Percentiles rank a stretch among this genome's conserved stretches.
phyloP scores from a whole-genome alignment of 35 echinoderm and acorn worm genomes.

The Heliocidaris tuberculata region DNA sequence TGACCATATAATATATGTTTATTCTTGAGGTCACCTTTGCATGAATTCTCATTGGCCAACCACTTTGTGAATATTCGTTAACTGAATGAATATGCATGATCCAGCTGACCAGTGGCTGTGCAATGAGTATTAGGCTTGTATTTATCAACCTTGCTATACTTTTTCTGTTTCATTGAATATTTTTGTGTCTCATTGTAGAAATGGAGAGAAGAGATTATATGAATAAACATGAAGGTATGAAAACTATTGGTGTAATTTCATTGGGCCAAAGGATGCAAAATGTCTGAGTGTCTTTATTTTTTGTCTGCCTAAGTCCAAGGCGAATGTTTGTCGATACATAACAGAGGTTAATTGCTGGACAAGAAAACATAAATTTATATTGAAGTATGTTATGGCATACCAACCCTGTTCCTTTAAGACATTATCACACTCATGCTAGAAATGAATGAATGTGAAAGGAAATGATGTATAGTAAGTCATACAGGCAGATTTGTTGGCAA shows the following conservation, averaged over 20 bases:
- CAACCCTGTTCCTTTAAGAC: too few species aligned
- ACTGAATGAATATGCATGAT: too few species aligned
- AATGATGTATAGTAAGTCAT: too few species aligned
- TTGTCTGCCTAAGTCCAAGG: background rate
- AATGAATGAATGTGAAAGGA: too few species aligned
- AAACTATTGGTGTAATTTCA: slow-evolving; percentile 11
- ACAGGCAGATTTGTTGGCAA: too few species aligned
- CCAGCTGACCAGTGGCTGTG: slow-evolving; percentile 4
- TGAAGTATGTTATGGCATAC: too few species aligned
- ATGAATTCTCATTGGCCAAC: slow-evolving; percentile 26
- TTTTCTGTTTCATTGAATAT: slow-evolving; percentile 25
- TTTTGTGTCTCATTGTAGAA: slow-evolving; percentile 50
- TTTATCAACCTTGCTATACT: slow-evolving; percentile 37
- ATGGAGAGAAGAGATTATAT: slow-evolving; percentile 33
- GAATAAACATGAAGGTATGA: slow-evolving; percentile 32
- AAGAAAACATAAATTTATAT: too few species aligned
- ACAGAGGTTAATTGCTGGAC: too few species aligned
- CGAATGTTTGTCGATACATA: too few species aligned
- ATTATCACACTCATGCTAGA: too few species aligned
- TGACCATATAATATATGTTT: slow-evolving; percentile 22
- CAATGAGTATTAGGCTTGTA: slow-evolving; percentile 9
- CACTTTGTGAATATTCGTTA: slow-evolving; percentile 34
- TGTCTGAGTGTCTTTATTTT: slow-evolving; percentile 12
- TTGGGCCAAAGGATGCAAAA: slow-evolving; percentile 15
- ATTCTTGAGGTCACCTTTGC: slow-evolving; percentile 5